These are phyloP conservation scores for Lophura nycthemera DNA, from an alignment of 2,113 vertebrate genomes.

Conservation along the genomic window DNA sequence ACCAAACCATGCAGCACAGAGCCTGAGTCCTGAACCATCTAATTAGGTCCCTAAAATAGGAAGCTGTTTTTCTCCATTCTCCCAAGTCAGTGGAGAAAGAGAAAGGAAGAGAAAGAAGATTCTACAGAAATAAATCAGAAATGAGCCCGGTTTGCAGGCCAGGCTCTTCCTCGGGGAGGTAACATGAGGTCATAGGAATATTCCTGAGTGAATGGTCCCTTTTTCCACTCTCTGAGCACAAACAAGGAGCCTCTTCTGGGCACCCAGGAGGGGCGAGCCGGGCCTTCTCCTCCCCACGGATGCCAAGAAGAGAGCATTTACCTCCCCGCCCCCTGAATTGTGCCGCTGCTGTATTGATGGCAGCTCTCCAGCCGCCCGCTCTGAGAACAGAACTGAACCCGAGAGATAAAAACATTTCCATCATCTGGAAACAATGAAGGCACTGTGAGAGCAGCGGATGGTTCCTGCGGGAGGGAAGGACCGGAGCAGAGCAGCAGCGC, in stretches of 20 bases:
- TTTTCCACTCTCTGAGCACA: constrained; percentile 38
- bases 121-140: constrained; percentile 28
- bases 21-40: background rate
- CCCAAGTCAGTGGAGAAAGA: background rate
- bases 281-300: background rate
- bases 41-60: constrained; percentile 45
- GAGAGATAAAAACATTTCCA: constrained; percentile 36
- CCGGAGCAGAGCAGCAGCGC: background rate
- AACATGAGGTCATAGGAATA: constrained; percentile 66
- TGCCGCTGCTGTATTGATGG: background rate
- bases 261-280: background rate
- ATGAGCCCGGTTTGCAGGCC: background rate
- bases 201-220: constrained; percentile 55
- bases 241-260: constrained; percentile 54
- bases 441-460: background rate
- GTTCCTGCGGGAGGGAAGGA: constrained; percentile 1
- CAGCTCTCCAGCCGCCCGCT: constrained; percentile 10
- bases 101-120: constrained; percentile 9
- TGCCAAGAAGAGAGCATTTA: background rate
- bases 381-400: background rate
- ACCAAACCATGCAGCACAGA: background rate
- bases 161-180: constrained; percentile 21
- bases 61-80: background rate
- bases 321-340: background rate
- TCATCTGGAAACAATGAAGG: constrained; percentile 61